Base-by-base conservation (phyloP, 2,888 invertebrate species). In the Plebejus anna region DNA sequence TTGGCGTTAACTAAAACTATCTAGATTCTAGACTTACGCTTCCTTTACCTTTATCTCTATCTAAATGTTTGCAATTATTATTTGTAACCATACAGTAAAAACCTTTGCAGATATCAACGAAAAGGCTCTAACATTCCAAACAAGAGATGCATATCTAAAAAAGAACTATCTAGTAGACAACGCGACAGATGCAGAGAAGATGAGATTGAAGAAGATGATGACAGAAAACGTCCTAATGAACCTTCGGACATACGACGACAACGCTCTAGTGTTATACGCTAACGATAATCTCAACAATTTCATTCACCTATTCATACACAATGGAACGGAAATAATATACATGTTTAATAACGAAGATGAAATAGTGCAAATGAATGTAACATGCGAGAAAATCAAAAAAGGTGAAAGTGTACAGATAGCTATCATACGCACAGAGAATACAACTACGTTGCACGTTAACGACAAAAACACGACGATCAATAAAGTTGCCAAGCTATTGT, bases 251-350 rank as follows among this genome's bases (percentile, higher is more conserved):
- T 98, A 98, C 85, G 97, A 97, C 83, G 94, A 95, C 61, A 95
- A 97, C 81, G 96, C 98, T 0, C 89, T 98, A 82, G 96, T 98
- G 28, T 92, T 98, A 7, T 98, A 98, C 85, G 97, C 98, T 55
- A 98, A 98, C 85, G 98, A 99, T 88, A 97, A 98, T 87, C 94
- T 97, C 78, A 98, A 98, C 86, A 99, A 99, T 89, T 98, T 98
- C 87, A 96, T 98, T 75, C 98, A 98, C 88, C 90, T 98, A 47
- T 97, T 97, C 88, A 96, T 98, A 79, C 96, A 96, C 80, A 96
- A 96, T 79, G 96, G 97, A 16, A 96, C 96, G 9, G 95, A 96
- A 90, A 96, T 98, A 38, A 96, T 97, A 70, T 98, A 97, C 84
- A 91, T 97, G 3, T 98, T 97, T 88, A 98, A 98, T 87, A 95